phyloP scores from a whole-genome alignment of 2,797 vertebrate species.

The Rhabdomys pumilio region DNA sequence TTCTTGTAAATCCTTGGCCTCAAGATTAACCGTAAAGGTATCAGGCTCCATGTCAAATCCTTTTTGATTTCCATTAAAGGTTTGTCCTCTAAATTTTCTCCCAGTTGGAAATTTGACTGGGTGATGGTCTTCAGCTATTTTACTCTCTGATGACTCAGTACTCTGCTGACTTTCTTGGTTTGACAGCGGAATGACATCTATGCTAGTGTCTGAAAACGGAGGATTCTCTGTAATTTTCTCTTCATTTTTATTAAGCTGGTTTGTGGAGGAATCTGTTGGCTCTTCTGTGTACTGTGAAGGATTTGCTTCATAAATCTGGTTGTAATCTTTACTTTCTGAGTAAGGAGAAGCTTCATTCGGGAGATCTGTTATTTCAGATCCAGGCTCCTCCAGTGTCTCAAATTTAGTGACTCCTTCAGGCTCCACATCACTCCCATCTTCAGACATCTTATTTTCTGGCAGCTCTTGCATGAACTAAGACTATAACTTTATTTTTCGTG shows the following conservation, averaged over 20 bases:
- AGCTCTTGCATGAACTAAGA: conserved; percentile 51
- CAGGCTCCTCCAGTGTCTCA: neutral
- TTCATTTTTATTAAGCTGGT: conserved; percentile 35
- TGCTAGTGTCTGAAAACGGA: neutral
- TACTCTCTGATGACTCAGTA: neutral
- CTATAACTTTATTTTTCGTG: conserved; percentile 27
- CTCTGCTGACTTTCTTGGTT: neutral
- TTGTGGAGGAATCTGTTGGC: neutral
- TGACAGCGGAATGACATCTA: neutral
- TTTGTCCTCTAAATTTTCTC: neutral
- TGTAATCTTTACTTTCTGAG: neutral
- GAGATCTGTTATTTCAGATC: neutral
- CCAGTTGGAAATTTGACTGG: neutral
- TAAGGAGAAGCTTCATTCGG: conserved; percentile 1
- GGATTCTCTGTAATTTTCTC: conserved; percentile 11
- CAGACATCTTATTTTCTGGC: conserved; percentile 60
- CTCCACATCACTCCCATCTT: conserved; percentile 27
- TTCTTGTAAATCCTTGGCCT: conserved; percentile 80
- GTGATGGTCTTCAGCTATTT: neutral
- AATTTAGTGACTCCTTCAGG: neutral
- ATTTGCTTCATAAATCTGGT: conserved; percentile 19
- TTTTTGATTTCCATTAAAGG: conserved; percentile 50
- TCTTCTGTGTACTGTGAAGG: neutral
- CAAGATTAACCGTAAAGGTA: conserved; percentile 79
- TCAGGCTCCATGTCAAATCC: neutral